These are phyloP conservation scores for Gymnorhina tibicen DNA, from an alignment of 2,113 vertebrate genomes.

Conservation along the genomic window DNA sequence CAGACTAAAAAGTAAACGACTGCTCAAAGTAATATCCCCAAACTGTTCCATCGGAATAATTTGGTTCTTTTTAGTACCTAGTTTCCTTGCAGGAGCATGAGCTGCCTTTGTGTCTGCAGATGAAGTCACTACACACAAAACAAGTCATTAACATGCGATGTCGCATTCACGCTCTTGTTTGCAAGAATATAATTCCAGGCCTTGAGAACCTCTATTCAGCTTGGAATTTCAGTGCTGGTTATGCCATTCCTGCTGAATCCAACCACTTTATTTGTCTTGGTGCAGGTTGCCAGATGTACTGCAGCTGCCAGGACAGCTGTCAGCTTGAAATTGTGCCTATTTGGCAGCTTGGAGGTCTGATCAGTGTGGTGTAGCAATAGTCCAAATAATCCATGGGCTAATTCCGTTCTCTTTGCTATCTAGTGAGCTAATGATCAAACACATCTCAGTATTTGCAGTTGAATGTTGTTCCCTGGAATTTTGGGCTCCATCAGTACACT, in stretches of 20 bases:
- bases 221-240: background rate
- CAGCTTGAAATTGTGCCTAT: background rate
- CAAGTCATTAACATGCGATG: background rate
- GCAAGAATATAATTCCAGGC: background rate
- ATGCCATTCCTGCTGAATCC: background rate
- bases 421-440: background rate
- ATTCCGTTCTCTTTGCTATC: background rate
- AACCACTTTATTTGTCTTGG: background rate
- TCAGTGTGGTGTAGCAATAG: background rate
- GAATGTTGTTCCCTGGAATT: background rate
- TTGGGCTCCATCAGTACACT: background rate
- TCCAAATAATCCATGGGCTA: background rate
- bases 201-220: background rate
- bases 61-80: background rate
- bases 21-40: background rate
- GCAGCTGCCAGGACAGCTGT: slow-evolving; percentile 41
- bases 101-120: background rate
- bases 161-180: background rate
- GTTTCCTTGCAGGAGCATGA: background rate
- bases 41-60: background rate
- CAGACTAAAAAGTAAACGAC: background rate
- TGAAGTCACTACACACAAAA: background rate
- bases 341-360: background rate
- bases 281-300: slow-evolving; percentile 1
- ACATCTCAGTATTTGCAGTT: background rate